phyloP scores from a whole-genome alignment of 1,140 invertebrate species.

The Lepidurus arcticus region DNA sequence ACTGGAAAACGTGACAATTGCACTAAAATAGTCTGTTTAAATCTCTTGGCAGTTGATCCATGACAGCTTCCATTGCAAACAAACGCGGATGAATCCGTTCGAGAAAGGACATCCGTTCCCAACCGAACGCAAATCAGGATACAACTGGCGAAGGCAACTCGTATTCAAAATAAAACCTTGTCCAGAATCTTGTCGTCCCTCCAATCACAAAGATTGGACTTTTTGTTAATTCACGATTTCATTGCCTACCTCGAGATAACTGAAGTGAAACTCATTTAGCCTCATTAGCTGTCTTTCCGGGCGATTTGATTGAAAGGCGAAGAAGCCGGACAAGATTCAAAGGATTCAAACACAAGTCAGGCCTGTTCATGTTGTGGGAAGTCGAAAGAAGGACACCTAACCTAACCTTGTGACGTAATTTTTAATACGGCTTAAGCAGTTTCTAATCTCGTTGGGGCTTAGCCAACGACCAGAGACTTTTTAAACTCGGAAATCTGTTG shows the following conservation, averaged over 20 bases:
- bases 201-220: slow-evolving; percentile 29
- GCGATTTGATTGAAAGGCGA: too few relatives aligned
- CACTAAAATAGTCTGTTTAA: neutral
- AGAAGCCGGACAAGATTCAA: too few relatives aligned
- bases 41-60: slow-evolving; percentile 27
- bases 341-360: too few relatives aligned
- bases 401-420: too few relatives aligned
- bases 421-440: too few relatives aligned
- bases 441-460: too few relatives aligned
- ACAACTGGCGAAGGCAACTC: slow-evolving; percentile 20
- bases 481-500: too few relatives aligned
- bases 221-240: slow-evolving; percentile 17
- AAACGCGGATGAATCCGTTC: neutral
- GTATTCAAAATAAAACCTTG: slow-evolving; percentile 22
- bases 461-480: too few relatives aligned
- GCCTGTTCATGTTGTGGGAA: too few relatives aligned
- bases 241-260: neutral
- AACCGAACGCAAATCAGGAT: slow-evolving; percentile 12
- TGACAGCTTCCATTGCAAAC: slow-evolving; percentile 26
- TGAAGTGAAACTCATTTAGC: too few relatives aligned
- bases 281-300: too few relatives aligned
- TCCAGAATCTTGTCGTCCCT: slow-evolving; percentile 19
- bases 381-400: too few relatives aligned
- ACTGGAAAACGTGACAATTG: neutral
- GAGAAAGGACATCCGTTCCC: slow-evolving; percentile 25